Percentiles rank a stretch among this genome's conserved stretches.
phyloP scores from a whole-genome alignment of 2,113 vertebrate species.

The Taxidea taxus region DNA sequence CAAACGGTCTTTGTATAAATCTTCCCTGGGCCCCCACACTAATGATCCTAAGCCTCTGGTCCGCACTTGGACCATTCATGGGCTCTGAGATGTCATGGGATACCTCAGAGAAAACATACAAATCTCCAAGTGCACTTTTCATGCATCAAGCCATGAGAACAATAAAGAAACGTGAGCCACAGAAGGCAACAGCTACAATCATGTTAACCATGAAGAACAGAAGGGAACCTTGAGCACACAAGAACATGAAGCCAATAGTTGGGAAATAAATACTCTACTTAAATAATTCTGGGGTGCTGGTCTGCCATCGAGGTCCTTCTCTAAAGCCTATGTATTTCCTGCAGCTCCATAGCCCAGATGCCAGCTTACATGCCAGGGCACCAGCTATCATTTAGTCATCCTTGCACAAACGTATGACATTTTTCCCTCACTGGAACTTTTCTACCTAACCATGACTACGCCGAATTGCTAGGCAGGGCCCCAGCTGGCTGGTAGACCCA shows the following conservation, averaged over 20 bases:
- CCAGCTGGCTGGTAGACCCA: not conserved
- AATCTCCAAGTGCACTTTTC: not conserved
- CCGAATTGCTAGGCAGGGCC: not conserved
- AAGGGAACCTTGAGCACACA: not conserved
- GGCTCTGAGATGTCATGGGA: not conserved
- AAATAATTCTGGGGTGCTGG: not conserved
- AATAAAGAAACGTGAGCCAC: not conserved
- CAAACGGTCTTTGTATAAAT: not conserved
- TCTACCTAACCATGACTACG: not conserved
- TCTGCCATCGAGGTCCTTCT: not conserved
- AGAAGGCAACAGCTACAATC: not conserved
- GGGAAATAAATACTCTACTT: not conserved
- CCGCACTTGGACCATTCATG: not conserved
- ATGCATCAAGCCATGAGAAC: not conserved
- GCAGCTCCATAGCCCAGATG: not conserved
- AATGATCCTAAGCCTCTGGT: not conserved
- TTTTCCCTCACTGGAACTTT: not conserved
- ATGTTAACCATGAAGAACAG: not conserved
- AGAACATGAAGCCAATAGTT: not conserved
- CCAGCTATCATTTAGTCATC: not conserved
- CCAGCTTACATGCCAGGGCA: accelerated
- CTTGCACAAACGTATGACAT: not conserved
- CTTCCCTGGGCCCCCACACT: not conserved
- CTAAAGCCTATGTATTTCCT: not conserved
- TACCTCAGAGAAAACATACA: not conserved